phyloP scores from a whole-genome alignment of 2,888 invertebrate genomes.

The Lasius platythorax region DNA sequence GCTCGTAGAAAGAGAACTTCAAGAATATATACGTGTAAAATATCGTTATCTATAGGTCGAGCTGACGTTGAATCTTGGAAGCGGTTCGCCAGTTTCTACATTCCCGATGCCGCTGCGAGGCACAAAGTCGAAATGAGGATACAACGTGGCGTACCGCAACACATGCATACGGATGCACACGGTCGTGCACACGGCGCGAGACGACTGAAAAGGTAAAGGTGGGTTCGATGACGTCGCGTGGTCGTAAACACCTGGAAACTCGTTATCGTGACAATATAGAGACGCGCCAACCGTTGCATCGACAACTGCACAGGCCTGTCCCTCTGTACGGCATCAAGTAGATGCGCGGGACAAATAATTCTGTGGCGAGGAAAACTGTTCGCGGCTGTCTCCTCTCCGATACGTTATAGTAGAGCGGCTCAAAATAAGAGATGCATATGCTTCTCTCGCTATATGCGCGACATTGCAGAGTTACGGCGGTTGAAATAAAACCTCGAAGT shows the following conservation, averaged over 20 bases:
- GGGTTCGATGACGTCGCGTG: conserved; percentile 70
- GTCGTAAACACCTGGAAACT: conserved; percentile 72
- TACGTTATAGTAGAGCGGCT: not conserved
- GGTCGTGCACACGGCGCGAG: conserved; percentile 6
- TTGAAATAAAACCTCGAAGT: not conserved
- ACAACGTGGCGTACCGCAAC: conserved; percentile 45
- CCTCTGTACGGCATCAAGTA: not conserved
- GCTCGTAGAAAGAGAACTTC: not conserved
- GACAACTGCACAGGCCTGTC: conserved; percentile 29
- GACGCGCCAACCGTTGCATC: conserved; percentile 56
- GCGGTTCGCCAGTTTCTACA: conserved; percentile 22
- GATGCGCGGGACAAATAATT: conserved; percentile 31
- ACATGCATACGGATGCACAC: conserved; percentile 29
- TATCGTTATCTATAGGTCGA: conserved; percentile 19
- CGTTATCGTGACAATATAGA: conserved; percentile 63
- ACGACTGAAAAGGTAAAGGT: conserved; percentile 65
- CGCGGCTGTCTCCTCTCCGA: not conserved
- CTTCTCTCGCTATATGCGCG: too few relatives aligned
- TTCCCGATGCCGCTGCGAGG: conserved; percentile 38
- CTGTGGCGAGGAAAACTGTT: conserved; percentile 10
- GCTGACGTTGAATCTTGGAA: not conserved
- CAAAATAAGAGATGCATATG: conserved; percentile 1
- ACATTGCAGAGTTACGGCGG: not conserved
- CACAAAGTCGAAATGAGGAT: conserved; percentile 27
- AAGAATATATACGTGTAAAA: conserved; percentile 5